A percentile compares a stretch with the other conserved stretches of the same genome.
phyloP scores from a whole-genome alignment of 2,797 vertebrate species.

The Tenualosa thibaudeaui region DNA sequence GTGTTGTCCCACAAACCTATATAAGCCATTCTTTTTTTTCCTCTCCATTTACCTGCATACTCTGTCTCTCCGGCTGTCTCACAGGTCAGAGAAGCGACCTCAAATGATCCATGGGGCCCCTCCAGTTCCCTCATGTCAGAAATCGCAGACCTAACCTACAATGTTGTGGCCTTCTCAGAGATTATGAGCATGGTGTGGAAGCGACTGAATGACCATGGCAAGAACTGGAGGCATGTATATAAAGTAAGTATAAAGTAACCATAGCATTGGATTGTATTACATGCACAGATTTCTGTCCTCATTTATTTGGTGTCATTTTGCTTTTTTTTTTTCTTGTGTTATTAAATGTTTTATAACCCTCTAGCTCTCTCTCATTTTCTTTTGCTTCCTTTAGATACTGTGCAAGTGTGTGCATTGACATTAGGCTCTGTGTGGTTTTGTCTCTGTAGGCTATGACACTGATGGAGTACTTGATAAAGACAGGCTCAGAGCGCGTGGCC shows the following conservation, averaged over 20 bases:
- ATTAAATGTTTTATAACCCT: neutral
- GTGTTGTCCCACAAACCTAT: slow-evolving; percentile 32
- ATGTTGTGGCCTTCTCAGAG: slow-evolving; percentile 93
- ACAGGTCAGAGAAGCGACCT: slow-evolving; percentile 87
- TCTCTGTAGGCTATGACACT: slow-evolving; percentile 87
- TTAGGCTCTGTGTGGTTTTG: slow-evolving; percentile 32
- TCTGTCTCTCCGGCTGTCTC: neutral
- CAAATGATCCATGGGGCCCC: slow-evolving; percentile 93
- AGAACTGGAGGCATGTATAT: slow-evolving; percentile 95
- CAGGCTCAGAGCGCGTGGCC: slow-evolving; percentile 90
- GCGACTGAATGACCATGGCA: slow-evolving; percentile 91
- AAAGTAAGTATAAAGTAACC: slow-evolving; percentile 73
- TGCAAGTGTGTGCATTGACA: neutral
- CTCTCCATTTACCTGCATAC: neutral
- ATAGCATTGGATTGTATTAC: too few species aligned
- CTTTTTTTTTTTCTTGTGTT: neutral
- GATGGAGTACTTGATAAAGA: slow-evolving; percentile 95
- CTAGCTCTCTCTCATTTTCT: neutral
- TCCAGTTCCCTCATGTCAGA: slow-evolving; percentile 95
- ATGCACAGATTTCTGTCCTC: too few species aligned
- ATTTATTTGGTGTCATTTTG: neutral
- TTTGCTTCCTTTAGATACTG: neutral
- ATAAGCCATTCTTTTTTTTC: neutral
- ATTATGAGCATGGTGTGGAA: slow-evolving; percentile 98
- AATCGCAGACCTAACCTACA: slow-evolving; percentile 93